Conservation (phyloP, 2,113 vertebrate species). For the Ailurus styani region DNA sequence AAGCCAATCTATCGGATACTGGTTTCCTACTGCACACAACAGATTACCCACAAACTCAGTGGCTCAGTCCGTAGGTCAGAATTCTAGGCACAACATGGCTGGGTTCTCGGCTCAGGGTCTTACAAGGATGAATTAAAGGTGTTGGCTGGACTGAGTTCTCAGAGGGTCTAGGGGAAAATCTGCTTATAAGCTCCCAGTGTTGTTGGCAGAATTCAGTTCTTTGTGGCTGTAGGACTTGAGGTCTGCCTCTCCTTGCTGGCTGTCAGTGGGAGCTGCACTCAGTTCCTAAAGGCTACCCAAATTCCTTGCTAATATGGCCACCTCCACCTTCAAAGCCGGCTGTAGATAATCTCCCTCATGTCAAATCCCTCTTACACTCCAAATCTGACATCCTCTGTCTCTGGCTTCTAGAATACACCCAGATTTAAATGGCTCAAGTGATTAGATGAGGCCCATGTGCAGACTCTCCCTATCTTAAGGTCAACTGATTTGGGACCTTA, state of each 20-base stretch:
- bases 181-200: background rate
- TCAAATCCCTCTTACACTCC: background rate
- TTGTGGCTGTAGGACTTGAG: background rate
- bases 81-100: background rate
- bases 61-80: background rate
- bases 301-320: background rate
- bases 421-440: background rate
- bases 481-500: background rate
- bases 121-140: background rate
- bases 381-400: background rate
- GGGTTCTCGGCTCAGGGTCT: background rate
- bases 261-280: background rate
- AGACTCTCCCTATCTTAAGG: background rate
- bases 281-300: background rate
- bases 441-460: background rate
- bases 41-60: background rate
- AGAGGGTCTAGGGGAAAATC: background rate
- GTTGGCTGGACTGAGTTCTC: background rate
- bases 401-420: background rate
- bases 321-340: background rate
- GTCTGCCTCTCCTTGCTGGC: background rate
- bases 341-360: background rate
- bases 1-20: background rate
- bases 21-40: background rate
- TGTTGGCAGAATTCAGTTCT: background rate